Evolutionary conservation across 2,797 vertebrate genomes (phyloP), one percentile per base, ranked within the genome.

Genomic region (Paedocypris micromegethes): DNA sequence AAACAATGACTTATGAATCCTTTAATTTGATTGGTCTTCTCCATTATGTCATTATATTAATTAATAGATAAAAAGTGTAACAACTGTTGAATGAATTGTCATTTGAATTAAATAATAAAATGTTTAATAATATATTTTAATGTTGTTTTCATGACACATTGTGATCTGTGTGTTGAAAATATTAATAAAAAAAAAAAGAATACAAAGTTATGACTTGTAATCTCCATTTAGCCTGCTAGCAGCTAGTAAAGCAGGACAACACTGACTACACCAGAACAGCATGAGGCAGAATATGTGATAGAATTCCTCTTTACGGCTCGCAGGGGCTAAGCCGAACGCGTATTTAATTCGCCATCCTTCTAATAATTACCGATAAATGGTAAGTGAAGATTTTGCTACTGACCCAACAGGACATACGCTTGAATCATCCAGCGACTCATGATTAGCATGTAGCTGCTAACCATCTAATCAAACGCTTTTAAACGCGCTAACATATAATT

Each of bases 171-270:
- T 23, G 23, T 23, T 23, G 23, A 23, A 23, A 23, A 23, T 23
- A 23, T 23, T 23, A 23, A 23, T 23, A 1, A 23, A 23, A 23
- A 23, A 23, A 23, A 23, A 23, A 23, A 23, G 23, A 23, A 23
- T 23, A 23, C 23, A 23, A 23, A 23, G 23, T 23, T 23, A 23
- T 23, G 23, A 23, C 23, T 23, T 23, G 23, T 60, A 53, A 68
- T 54, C 58, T 47, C n/a, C 38, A 9, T 4, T 58, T 70, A 70
- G 68, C 60, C 9, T 57, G 59, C 64, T 70, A 70, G 68, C 68
- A 44, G 64, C 64, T 66, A 66, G n/a, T 9, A 57, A 41, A 42
- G 38, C 40, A 46, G 58, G 9, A 54, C 57, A 2, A 53, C 59
- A 41, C 37, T 40, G 38, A 44, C 38, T 6, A 9, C 45, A 57